A percentile compares a stretch with the other conserved stretches of the same genome.
Evolutionary conservation across 2,113 vertebrate species (phyloP).

Genomic region (Xenus cinereus): DNA sequence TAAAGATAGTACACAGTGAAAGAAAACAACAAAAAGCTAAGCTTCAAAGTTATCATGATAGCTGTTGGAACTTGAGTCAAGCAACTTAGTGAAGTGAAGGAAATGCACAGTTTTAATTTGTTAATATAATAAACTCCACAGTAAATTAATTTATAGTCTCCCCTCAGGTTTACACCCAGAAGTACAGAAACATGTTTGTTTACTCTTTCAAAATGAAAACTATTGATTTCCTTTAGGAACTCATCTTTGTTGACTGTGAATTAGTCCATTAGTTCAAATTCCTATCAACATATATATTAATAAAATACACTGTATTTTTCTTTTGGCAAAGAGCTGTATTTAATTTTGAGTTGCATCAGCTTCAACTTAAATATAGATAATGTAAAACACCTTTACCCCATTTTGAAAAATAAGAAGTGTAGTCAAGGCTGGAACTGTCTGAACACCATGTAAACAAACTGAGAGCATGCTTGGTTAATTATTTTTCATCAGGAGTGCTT

Average conservation of each 20-base stretch:
- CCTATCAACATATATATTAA: background rate
- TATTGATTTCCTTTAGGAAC: constrained; percentile 61
- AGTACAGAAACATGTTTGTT: background rate
- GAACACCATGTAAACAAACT: background rate
- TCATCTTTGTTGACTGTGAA: background rate
- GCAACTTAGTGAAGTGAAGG: background rate
- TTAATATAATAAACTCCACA: constrained; percentile 6
- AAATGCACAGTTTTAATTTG: background rate
- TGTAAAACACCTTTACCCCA: background rate
- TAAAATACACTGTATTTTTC: background rate
- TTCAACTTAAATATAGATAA: background rate
- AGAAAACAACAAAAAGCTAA: background rate
- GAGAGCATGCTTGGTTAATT: background rate
- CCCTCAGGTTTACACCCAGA: constrained; percentile 1
- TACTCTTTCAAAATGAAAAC: constrained; percentile 34
- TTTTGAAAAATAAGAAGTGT: background rate
- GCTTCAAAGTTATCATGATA: background rate
- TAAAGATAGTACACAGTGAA: background rate
- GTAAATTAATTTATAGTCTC: constrained; percentile 21
- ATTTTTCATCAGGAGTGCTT: background rate
- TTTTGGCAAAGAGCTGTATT: background rate
- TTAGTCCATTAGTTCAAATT: background rate
- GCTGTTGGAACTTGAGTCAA: background rate
- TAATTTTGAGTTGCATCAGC: background rate
- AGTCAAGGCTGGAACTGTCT: background rate